These are phyloP conservation scores for Ostrea edulis DNA, from an alignment of 1,140 invertebrate genomes.

Conservation along the genomic window DNA sequence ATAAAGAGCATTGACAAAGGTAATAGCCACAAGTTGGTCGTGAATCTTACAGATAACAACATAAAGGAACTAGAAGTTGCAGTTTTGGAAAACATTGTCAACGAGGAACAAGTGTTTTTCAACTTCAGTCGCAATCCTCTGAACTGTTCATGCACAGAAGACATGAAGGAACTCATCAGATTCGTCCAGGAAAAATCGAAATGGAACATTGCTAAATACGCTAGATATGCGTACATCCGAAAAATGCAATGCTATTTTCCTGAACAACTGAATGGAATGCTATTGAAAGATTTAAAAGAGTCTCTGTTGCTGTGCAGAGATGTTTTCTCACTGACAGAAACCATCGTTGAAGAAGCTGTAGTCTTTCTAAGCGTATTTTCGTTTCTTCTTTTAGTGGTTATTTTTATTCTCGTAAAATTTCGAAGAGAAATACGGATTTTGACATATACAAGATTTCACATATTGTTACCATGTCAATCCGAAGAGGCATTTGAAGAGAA, in stretches of 20 bases:
- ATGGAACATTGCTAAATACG: constrained; percentile 40
- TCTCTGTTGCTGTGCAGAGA: constrained; percentile 48
- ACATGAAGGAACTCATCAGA: constrained; percentile 54
- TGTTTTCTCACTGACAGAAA: neutral
- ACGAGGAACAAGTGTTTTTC: constrained; percentile 46
- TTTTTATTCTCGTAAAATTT: constrained; percentile 60
- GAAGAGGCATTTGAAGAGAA: constrained; percentile 58
- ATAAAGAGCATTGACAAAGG: neutral
- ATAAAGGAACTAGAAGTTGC: constrained; percentile 54
- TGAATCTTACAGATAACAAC: constrained; percentile 57
- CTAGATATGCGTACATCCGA: constrained; percentile 59
- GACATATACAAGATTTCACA: constrained; percentile 71
- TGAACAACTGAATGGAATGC: constrained; percentile 42
- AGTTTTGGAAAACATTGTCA: neutral
- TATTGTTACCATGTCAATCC: constrained; percentile 67
- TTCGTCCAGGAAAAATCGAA: constrained; percentile 51
- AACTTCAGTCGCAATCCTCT: constrained; percentile 63
- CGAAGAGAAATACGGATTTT: constrained; percentile 69
- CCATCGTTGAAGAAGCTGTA: constrained; percentile 48
- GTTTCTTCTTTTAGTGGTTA: constrained; percentile 55
- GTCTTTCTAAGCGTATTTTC: constrained; percentile 59
- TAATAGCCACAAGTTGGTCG: constrained; percentile 54
- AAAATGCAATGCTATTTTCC: constrained; percentile 58
- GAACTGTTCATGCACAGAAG: constrained; percentile 60
- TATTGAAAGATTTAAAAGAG: constrained; percentile 47